These are phyloP conservation scores for Lepidocyrtinus sp. DNA, from an alignment of 2,888 invertebrate genomes.

Conservation along the genomic window DNA sequence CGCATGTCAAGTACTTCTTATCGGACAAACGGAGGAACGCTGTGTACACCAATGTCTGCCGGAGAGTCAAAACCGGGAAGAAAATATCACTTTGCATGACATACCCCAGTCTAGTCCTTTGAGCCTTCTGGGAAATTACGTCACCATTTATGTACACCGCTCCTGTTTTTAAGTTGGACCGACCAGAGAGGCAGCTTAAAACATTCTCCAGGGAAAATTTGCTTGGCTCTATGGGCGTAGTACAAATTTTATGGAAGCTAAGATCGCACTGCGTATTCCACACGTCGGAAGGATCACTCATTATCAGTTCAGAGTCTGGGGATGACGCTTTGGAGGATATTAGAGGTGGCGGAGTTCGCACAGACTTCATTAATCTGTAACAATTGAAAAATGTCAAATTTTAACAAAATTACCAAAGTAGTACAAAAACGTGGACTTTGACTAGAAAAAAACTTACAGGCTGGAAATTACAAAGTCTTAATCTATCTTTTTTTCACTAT, in stretches of 20 bases:
- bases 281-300: slow-evolving; percentile 25
- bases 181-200: slow-evolving; percentile 83
- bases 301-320: slow-evolving; percentile 38
- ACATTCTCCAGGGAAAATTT: slow-evolving; percentile 77
- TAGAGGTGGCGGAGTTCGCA: slow-evolving; percentile 19
- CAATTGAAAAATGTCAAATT: too few species aligned
- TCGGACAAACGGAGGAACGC: slow-evolving; percentile 80
- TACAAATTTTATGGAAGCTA: slow-evolving; percentile 43
- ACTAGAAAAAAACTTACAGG: too few species aligned
- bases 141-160: slow-evolving; percentile 79
- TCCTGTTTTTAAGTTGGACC: slow-evolving; percentile 79
- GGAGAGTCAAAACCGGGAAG: slow-evolving; percentile 82
- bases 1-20: slow-evolving; percentile 76
- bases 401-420: too few species aligned
- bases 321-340: slow-evolving; percentile 15
- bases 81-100: slow-evolving; percentile 87
- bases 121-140: slow-evolving; percentile 77
- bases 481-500: too few species aligned
- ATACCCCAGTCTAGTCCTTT: slow-evolving; percentile 84
- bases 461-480: too few species aligned
- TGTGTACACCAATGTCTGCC: slow-evolving; percentile 81
- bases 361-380: slow-evolving; percentile 48
- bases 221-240: not conserved
- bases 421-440: too few species aligned
- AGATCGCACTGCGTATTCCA: slow-evolving; percentile 48